These are phyloP conservation scores for Catalaphyllia jardinei DNA, from an alignment of 64 coral and sea anemone genomes.

Conservation along the genomic window DNA sequence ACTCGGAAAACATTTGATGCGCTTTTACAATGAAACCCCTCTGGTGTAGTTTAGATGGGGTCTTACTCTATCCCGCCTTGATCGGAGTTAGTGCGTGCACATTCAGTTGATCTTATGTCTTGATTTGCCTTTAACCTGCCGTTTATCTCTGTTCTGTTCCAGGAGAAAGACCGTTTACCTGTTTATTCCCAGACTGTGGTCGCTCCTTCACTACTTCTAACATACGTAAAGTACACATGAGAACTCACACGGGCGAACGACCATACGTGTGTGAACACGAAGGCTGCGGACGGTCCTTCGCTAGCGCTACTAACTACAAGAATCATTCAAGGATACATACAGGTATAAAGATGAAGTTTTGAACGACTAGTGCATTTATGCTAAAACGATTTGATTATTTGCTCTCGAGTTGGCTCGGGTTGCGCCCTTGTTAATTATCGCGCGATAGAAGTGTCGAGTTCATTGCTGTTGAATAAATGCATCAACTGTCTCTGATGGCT, in stretches of 20 bases:
- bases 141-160: not conserved
- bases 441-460: too few relatives aligned
- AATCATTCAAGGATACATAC: constrained; percentile 99
- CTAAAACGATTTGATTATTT: not conserved
- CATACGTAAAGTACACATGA: constrained; percentile 96
- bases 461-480: too few relatives aligned
- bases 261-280: constrained; percentile 90
- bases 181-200: constrained; percentile 75
- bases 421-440: not conserved
- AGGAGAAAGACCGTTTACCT: constrained; percentile 97
- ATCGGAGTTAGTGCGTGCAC: too few relatives aligned
- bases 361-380: not conserved
- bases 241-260: constrained; percentile 95
- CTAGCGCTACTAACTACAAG: constrained; percentile 97
- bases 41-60: too few relatives aligned
- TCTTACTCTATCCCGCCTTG: too few relatives aligned
- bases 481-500: too few relatives aligned
- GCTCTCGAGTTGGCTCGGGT: too few relatives aligned
- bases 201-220: constrained; percentile 95
- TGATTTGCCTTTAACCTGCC: not conserved
- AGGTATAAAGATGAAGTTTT: constrained; percentile 15
- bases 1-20: too few relatives aligned
- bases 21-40: too few relatives aligned
- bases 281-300: constrained; percentile 89
- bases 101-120: too few relatives aligned